phyloP scores from a whole-genome alignment of 2,888 invertebrate species.

The Tipula vernalis region DNA sequence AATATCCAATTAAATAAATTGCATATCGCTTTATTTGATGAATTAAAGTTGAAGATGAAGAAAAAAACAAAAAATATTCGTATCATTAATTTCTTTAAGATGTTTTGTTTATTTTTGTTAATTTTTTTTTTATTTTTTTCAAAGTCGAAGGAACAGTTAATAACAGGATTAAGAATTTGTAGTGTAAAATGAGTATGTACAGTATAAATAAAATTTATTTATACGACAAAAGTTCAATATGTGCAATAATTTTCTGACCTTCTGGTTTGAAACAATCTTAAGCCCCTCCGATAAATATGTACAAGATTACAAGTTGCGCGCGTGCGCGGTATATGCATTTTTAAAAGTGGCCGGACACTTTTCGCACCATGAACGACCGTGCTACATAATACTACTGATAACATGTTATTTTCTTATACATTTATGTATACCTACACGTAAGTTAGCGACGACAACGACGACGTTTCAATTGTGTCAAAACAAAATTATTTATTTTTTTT shows the following conservation, averaged over 20 bases:
- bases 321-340: too few relatives aligned
- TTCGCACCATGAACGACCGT: not conserved
- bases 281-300: not conserved
- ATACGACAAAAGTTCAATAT: not conserved
- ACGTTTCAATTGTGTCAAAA: not conserved
- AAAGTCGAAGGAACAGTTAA: not conserved
- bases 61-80: not conserved
- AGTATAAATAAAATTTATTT: not conserved
- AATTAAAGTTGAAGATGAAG: not conserved
- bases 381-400: not conserved
- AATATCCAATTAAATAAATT: not conserved
- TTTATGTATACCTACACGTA: too few relatives aligned
- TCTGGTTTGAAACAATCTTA: not conserved
- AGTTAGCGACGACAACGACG: not conserved
- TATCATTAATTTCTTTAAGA: not conserved
- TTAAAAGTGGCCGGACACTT: not conserved
- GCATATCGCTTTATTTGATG: not conserved
- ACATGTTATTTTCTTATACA: too few relatives aligned
- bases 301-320: not conserved
- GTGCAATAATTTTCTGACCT: not conserved
- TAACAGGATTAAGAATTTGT: not conserved
- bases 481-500: not conserved
- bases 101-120: not conserved
- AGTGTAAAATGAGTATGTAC: not conserved
- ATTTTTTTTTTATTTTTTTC: not conserved